Evolutionary conservation across 2,113 vertebrate genomes (phyloP), one percentile per base, ranked within the genome.

Genomic region (Potamarius usumacintae): DNA sequence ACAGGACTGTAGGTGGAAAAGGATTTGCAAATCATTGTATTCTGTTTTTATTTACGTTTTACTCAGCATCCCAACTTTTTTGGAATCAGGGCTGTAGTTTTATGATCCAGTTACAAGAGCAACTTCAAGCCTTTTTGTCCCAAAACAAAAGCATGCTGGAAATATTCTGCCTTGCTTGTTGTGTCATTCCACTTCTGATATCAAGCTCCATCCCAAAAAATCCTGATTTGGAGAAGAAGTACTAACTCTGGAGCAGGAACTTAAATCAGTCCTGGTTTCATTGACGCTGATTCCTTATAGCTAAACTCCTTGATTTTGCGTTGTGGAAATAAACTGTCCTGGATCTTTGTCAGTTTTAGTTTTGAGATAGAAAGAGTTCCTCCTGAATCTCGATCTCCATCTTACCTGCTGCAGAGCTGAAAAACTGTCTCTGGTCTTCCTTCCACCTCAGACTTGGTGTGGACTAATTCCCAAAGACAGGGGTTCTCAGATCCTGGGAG

Each of bases 371-470:
- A 63, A 67, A 30, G 7, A 5, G 58, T 67, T 42, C 48, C 62
- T 52, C 76, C 53, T 79, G 12, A 69, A 34, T 5, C 18, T 5
- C 14, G 9, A 18, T 57, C 77, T 10, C 8, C 7, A 4, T 57
- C 84, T 92, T 94, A 99, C 98, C 97, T 98, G 96, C 97, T 98
- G 87, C 97, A 96, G 85, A 99, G 90, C 89, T 98, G 97, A 86
- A 99, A 99, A 86, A 95, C 90, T 5, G 96, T 99, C 94, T 98
- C 98, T 1, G 97, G 98, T 85, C 97, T 96, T 34, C 97, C 98
- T 92, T 98, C 97, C 10, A 96, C 82, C 91, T 98, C 97, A 7
- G 97, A 99, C 86, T 97, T 96, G 0, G 96, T 96, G 90, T 99
- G 98, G 86, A 99, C 96, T 93, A 99, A 91, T 91, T 99, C 97